Evolutionary conservation across 2,888 invertebrate genomes (phyloP), one percentile per base, ranked within the genome.

Genomic region (Eupithecia subumbrata): DNA sequence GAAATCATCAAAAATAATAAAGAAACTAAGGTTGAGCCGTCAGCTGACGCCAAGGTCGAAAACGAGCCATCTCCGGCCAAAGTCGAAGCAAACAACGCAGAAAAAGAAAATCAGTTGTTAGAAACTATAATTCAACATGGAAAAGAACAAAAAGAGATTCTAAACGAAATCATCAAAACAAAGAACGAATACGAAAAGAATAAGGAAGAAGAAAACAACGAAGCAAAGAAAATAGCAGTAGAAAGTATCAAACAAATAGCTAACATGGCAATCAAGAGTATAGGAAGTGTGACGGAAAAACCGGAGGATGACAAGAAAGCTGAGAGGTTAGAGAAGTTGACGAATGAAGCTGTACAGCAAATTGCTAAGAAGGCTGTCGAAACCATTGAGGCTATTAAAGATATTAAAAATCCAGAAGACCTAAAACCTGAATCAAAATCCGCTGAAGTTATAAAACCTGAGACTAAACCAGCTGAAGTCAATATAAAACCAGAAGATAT

Each of bases 61-160:
- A 68, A 25, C 22, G 68, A 22, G 25, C 68, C 68, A 43, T 34
- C 64, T 30, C 64, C 64, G 18, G 30, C 72, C 18, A 77, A 86
- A 85, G 91, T 86, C 70, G 95, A 87, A 43, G 71, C 76, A 5
- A 73, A 76, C n/a, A 78, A 75, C 40, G 66, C n/a, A 34, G 63
- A 77, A n/a, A 78, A 79, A 56, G 77, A 82, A 67, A 76, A 80
- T 40, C 73, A 95, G 81, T 86, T 97, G 14, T 92, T 96, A 48
- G 96, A 96, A 86, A 96, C 96, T 25, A 93, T 97, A 30, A 96
- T 97, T 88, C 95, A 96, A 85, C 96, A 97, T 80, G 96, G 96
- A 75, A 95, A 96, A 81, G 96, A 97, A 85, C 96, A 97, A 82
- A 96, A 96, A 82, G 95, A 96, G 84, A 93, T 97, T 76, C 86